Conservation (phyloP, 92 coral and sea anemone genomes). For the Pocillopora meandrina region DNA sequence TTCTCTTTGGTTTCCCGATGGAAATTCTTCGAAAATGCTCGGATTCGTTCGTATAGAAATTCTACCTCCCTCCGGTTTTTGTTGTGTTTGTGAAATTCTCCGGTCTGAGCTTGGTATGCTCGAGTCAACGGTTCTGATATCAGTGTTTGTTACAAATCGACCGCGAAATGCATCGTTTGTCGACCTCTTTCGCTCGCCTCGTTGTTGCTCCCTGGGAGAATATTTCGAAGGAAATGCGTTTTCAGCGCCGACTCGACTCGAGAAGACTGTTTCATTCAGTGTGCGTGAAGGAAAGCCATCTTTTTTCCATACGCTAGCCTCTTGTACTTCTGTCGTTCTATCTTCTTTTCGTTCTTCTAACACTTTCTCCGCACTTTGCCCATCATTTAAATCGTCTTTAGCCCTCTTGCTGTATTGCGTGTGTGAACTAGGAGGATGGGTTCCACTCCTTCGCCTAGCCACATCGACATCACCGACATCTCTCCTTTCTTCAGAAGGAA, state of each 20-base stretch:
- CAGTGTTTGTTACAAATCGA: constrained; percentile 17
- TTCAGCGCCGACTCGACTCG: not conserved
- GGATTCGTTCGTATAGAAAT: not conserved
- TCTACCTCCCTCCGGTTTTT: not conserved
- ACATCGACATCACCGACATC: not conserved
- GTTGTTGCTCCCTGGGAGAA: constrained; percentile 1
- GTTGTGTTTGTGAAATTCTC: constrained; percentile 12
- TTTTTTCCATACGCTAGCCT: not conserved
- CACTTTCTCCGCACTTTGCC: not conserved
- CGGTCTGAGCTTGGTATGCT: constrained; percentile 4
- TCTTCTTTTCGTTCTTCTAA: not conserved
- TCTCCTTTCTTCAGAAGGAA: constrained; percentile 34
- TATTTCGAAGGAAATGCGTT: not conserved
- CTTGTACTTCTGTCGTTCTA: not conserved
- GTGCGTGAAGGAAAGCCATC: not conserved
- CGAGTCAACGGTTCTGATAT: not conserved
- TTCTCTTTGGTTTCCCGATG: not conserved
- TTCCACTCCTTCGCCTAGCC: constrained; percentile 43
- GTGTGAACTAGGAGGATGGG: constrained; percentile 4
- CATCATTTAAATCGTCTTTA: not conserved
- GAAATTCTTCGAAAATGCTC: constrained; percentile 25
- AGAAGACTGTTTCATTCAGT: not conserved
- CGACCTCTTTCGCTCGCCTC: not conserved
- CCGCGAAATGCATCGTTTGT: constrained; percentile 9
- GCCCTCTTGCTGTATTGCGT: not conserved